Conservation (phyloP, 2,888 invertebrate genomes). For the Trileptium ribeirensis region DNA sequence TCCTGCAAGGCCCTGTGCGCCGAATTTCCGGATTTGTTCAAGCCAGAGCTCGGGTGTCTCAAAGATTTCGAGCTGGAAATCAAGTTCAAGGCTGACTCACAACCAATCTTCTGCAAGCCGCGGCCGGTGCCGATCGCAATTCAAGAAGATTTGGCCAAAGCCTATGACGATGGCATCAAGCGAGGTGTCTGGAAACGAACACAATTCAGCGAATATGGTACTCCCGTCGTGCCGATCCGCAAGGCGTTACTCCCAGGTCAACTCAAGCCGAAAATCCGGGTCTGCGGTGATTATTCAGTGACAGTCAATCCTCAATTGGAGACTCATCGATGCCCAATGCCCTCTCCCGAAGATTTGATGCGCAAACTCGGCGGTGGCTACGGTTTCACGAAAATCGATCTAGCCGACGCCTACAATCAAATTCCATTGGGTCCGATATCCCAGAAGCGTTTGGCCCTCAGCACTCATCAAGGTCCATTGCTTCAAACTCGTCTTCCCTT, state of each 20-base stretch:
- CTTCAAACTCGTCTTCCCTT: conserved; percentile 25
- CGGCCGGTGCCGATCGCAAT: neutral
- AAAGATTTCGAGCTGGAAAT: conserved; percentile 4
- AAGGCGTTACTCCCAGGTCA: conserved; percentile 6
- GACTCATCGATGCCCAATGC: neutral
- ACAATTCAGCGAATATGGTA: conserved; percentile 7
- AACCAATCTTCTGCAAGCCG: neutral
- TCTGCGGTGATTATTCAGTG: neutral
- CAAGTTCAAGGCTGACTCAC: neutral
- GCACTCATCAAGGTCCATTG: conserved; percentile 23
- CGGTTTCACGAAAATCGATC: neutral
- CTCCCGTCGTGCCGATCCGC: neutral
- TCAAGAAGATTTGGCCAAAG: neutral
- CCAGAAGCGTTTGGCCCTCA: conserved; percentile 16
- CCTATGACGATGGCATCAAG: neutral
- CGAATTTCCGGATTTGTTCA: neutral
- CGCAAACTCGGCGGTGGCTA: conserved; percentile 1
- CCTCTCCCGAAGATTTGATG: neutral
- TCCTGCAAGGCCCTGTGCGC: neutral
- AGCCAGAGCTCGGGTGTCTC: neutral
- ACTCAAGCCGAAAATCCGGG: neutral
- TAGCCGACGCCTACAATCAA: conserved; percentile 12
- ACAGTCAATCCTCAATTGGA: conserved; percentile 13
- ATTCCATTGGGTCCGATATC: neutral
- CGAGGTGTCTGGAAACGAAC: neutral